Conservation (phyloP, 1,140 invertebrate species). For the Platyscapa corneri region DNA sequence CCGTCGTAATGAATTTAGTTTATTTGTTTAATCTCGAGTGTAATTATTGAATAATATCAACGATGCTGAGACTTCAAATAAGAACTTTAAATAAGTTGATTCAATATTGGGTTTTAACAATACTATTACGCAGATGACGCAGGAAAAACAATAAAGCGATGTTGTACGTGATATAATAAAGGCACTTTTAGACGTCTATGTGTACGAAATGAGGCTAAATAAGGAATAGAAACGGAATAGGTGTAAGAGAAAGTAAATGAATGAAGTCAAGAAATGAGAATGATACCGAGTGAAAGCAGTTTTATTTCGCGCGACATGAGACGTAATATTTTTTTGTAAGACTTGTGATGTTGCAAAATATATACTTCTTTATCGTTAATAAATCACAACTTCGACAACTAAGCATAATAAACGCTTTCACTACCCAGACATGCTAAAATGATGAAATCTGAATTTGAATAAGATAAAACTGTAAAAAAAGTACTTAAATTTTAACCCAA, state of each 20-base stretch:
- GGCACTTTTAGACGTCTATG: too few relatives aligned
- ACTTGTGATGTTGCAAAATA: not conserved
- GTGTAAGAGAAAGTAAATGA: constrained; percentile 2
- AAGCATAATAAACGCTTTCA: not conserved
- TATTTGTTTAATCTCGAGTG: too few relatives aligned
- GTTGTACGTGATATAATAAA: not conserved
- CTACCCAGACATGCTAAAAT: too few relatives aligned
- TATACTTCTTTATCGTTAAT: not conserved
- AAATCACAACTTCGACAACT: not conserved
- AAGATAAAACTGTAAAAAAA: too few relatives aligned
- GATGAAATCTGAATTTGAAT: too few relatives aligned
- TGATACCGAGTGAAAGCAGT: not conserved
- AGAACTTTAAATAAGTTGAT: too few relatives aligned
- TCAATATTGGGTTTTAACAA: too few relatives aligned
- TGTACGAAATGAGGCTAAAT: not conserved
- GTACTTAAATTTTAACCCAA: too few relatives aligned
- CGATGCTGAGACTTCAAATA: too few relatives aligned
- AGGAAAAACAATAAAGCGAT: not conserved
- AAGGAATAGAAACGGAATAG: not conserved
- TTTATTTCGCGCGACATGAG: not conserved
- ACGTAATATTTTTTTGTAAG: not conserved
- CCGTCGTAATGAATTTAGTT: too few relatives aligned
- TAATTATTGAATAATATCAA: too few relatives aligned
- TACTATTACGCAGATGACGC: too few relatives aligned
- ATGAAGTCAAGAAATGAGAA: not conserved